Conservation (phyloP, 2,113 vertebrate species). For the Nibea albiflora region DNA sequence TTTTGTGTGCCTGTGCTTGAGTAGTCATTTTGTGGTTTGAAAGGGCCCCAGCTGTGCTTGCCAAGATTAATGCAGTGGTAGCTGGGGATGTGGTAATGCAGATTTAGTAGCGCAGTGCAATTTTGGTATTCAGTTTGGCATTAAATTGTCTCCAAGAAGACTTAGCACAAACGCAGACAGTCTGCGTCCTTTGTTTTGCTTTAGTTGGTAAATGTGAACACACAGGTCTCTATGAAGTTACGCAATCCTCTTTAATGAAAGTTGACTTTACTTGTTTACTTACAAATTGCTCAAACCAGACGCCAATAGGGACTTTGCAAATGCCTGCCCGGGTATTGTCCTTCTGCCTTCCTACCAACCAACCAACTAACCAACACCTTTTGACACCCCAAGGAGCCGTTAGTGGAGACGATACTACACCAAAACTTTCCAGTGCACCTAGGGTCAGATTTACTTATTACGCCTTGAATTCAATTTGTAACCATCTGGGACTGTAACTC, state of each 20-base stretch:
- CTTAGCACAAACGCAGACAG: constrained; percentile 21
- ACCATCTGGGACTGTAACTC: background rate
- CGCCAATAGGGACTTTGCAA: background rate
- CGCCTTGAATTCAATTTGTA: background rate
- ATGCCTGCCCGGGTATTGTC: background rate
- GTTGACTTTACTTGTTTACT: background rate
- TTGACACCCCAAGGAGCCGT: background rate
- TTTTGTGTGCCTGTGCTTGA: constrained; percentile 17
- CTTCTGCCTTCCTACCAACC: no score
- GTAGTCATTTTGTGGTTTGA: constrained; percentile 8
- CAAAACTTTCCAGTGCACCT: background rate
- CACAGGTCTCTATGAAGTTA: background rate
- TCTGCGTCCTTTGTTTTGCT: constrained; percentile 15
- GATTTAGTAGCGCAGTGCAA: constrained; percentile 24
- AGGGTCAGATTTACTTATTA: background rate
- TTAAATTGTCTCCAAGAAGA: constrained; percentile 38
- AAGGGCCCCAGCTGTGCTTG: constrained; percentile 1
- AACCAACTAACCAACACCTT: no score
- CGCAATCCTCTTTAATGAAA: background rate
- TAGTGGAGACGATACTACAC: background rate
- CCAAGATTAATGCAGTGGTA: constrained; percentile 25
- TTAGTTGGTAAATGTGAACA: constrained; percentile 11
- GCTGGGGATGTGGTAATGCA: constrained; percentile 20
- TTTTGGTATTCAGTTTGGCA: constrained; percentile 34
- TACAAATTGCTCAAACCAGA: constrained; percentile 9